phyloP scores from a whole-genome alignment of 2,113 vertebrate genomes.

The Leucopternis melanops region DNA sequence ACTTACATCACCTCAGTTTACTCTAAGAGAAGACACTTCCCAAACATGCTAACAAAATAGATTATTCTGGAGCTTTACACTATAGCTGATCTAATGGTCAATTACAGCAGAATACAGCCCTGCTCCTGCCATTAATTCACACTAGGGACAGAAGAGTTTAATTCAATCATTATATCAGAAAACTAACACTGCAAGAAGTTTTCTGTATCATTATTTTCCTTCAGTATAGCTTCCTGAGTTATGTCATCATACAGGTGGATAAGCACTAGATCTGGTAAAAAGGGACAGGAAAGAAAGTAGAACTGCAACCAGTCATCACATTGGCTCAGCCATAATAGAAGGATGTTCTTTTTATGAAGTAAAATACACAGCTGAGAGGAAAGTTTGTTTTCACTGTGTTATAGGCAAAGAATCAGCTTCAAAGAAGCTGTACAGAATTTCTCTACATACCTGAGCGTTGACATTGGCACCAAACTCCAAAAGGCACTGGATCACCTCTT shows the following conservation, averaged over 20 bases:
- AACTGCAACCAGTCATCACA: neutral
- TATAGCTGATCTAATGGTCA: neutral
- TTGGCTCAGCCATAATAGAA: neutral
- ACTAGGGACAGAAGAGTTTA: neutral
- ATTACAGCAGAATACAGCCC: neutral
- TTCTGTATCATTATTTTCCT: neutral
- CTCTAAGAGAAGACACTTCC: neutral
- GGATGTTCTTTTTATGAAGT: neutral
- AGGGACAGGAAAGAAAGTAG: neutral
- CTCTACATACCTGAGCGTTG: conserved; percentile 84
- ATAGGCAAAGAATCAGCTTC: neutral
- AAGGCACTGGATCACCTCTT: conserved; percentile 95
- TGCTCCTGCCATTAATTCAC: neutral
- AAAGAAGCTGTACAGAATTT: neutral
- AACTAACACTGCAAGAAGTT: neutral
- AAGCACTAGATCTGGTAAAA: neutral
- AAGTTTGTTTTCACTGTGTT: neutral
- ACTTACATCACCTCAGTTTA: neutral
- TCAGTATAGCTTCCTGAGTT: neutral
- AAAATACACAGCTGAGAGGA: neutral
- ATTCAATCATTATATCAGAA: neutral
- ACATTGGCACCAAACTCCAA: conserved; percentile 96
- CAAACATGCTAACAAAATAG: neutral
- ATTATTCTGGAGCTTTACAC: neutral
- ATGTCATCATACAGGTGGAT: neutral